Evolutionary conservation across 2,113 vertebrate species (phyloP).

Genomic region (Phylloscopus trochiloides): DNA sequence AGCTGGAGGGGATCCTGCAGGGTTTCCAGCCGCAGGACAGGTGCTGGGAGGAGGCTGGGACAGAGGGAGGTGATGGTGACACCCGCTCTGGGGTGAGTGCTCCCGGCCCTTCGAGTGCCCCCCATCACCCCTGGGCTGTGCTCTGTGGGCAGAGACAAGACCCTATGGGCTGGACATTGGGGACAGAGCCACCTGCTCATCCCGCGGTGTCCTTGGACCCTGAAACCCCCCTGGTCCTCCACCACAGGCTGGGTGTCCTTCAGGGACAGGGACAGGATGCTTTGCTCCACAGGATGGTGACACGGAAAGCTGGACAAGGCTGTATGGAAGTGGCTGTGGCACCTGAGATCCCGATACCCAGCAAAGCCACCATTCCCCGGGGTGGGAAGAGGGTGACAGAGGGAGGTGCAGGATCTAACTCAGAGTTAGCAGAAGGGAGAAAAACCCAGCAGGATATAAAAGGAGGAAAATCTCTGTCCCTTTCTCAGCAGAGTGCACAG

Average conservation of each 20-base stretch:
- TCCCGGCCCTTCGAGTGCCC: not conserved
- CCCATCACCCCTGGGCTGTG: not conserved
- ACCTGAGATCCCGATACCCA: not conserved
- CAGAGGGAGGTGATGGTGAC: not conserved
- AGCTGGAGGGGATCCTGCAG: not conserved
- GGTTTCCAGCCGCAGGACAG: not conserved
- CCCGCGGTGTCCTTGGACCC: not conserved
- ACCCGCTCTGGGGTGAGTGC: too few relatives aligned
- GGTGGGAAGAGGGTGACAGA: not conserved
- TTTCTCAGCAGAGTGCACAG: rapidly evolving
- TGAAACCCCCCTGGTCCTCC: rapidly evolving
- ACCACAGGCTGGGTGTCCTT: not conserved
- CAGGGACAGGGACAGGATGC: not conserved
- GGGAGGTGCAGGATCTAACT: not conserved
- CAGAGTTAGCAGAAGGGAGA: not conserved
- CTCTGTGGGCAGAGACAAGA: not conserved
- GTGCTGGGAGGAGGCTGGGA: not conserved
- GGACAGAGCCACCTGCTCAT: not conserved
- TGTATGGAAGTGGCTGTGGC: not conserved
- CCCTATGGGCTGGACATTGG: not conserved
- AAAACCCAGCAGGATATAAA: not conserved
- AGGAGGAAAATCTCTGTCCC: not conserved
- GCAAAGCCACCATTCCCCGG: not conserved
- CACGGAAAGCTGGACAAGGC: not conserved
- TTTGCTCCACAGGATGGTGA: rapidly evolving